A percentile compares a stretch with the other conserved stretches of the same genome.
Conservation (phyloP, 2,888 invertebrate species). For the Diarsia dahlii region DNA sequence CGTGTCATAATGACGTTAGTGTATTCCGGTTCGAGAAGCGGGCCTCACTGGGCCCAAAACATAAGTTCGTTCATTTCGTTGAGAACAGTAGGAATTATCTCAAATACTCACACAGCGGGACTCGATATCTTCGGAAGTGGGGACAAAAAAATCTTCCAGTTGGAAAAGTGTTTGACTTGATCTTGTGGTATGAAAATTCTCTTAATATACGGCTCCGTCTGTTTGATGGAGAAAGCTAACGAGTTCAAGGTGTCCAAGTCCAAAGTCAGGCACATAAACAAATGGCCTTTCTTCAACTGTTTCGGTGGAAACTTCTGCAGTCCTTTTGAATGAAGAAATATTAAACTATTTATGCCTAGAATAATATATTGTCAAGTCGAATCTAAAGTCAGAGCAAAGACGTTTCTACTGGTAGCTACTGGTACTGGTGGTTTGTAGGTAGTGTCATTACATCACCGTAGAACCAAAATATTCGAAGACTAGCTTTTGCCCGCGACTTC, state of each 20-base stretch:
- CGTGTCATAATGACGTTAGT: no score
- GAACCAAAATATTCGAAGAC: no score
- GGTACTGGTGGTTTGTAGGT: no score
- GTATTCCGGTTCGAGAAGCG: neutral
- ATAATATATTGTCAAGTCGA: neutral
- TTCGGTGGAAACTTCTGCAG: conserved; percentile 68
- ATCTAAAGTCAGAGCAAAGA: no score
- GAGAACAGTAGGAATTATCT: neutral
- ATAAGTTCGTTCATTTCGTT: neutral
- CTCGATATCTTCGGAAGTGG: neutral
- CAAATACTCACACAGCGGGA: conserved; percentile 42
- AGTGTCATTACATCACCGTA: no score
- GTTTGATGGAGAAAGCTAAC: conserved; percentile 66
- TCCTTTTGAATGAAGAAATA: conserved; percentile 63
- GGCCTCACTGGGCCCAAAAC: neutral
- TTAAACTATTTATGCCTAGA: neutral
- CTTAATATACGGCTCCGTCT: conserved; percentile 65
- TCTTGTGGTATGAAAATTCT: conserved; percentile 67
- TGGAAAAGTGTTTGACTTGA: neutral
- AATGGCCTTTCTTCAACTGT: conserved; percentile 75
- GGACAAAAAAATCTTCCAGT: conserved; percentile 47
- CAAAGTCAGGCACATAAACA: conserved; percentile 76
- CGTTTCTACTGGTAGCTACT: no score
- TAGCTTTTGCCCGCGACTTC: no score
- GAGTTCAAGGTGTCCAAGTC: conserved; percentile 72